Base-by-base conservation (phyloP, 1,140 invertebrate species). In the Macrosteles quadrilineatus region DNA sequence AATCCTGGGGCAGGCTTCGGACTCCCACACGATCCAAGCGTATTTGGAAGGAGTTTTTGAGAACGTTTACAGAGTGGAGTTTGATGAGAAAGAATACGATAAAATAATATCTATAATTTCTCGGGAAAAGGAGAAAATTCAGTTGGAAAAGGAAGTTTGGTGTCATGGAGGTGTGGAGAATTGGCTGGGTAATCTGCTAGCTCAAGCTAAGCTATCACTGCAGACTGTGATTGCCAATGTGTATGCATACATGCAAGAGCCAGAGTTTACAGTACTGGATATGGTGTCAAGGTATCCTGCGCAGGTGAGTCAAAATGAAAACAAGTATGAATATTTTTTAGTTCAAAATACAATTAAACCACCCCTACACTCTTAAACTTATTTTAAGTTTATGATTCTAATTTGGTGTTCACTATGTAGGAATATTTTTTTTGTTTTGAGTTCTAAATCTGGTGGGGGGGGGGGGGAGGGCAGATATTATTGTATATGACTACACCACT, bases 1-100 rank as follows among this genome's bases (percentile, higher is more conserved):
- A 82, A 95, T 96, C 77, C 84, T 96, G 29, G 94, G 93, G 4
- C 93, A 95, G 81, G 91, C 93, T 32, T 92, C 92, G 0, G 91
- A 96, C 82, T 91, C 91, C 9, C 90, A 91, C 76, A 91, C 91
- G 0, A 95, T 96, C 77, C 90, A 94, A 81, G 86, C 88, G 32
- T 92, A 96, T 81, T 81, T 96, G 2, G 84, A 91, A 36, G 91
- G 90, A 76, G 88, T 95, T 71, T 95, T 95, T 80, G 93, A 95
- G 79, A 95, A 94, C 59, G 87, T 92, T 25, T 91, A 25, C n/a
- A 59, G 23, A 23, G 83, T 95, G 27, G 88, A 91, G 70, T 96
- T 95, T 78, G 86, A 91, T 74, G 90, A 92, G 70, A 91, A 90
- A 75, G 84, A 88, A 65, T 87, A 87, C 73, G 91, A 96, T 75